These are phyloP conservation scores for Apeira syringaria DNA, from an alignment of 2,888 invertebrate species.

Conservation along the genomic window DNA sequence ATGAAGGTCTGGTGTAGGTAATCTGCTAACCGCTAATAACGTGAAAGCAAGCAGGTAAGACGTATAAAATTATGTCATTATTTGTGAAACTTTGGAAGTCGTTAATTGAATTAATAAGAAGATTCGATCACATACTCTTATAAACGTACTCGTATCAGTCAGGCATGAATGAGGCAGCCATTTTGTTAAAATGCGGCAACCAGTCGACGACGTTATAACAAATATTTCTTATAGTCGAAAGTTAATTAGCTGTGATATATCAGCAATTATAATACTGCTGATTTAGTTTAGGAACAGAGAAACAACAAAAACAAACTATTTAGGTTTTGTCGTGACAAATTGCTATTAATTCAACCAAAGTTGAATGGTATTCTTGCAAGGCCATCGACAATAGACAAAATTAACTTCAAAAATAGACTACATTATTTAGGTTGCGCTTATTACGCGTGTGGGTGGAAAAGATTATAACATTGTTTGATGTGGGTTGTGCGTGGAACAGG, in stretches of 20 bases:
- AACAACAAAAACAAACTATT: slow-evolving; percentile 5
- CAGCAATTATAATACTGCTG: too few relatives aligned
- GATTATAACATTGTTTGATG: slow-evolving; percentile 31
- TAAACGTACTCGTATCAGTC: too few relatives aligned
- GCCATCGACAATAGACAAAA: slow-evolving; percentile 20
- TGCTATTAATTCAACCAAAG: slow-evolving; percentile 13
- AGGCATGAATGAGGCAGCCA: too few relatives aligned
- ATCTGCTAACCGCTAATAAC: too few relatives aligned
- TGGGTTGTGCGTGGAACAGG: slow-evolving; percentile 38
- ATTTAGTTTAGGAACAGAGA: background rate
- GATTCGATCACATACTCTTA: too few relatives aligned
- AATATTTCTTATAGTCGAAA: too few relatives aligned
- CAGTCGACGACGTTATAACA: slow-evolving; percentile 5
- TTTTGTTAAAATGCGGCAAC: slow-evolving; percentile 16
- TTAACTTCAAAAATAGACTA: slow-evolving; percentile 24
- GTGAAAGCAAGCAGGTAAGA: too few relatives aligned
- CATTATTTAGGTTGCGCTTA: slow-evolving; percentile 38
- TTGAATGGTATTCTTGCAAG: slow-evolving; percentile 20
- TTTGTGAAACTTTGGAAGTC: too few relatives aligned
- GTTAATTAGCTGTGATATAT: too few relatives aligned
- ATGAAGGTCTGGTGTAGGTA: too few relatives aligned
- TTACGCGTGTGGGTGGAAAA: slow-evolving; percentile 35
- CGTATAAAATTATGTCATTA: too few relatives aligned
- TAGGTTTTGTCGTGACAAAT: slow-evolving; percentile 17
- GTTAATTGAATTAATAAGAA: too few relatives aligned